These are phyloP conservation scores for Choloepus didactylus DNA, from an alignment of 2,797 vertebrate species.

Conservation along the genomic window DNA sequence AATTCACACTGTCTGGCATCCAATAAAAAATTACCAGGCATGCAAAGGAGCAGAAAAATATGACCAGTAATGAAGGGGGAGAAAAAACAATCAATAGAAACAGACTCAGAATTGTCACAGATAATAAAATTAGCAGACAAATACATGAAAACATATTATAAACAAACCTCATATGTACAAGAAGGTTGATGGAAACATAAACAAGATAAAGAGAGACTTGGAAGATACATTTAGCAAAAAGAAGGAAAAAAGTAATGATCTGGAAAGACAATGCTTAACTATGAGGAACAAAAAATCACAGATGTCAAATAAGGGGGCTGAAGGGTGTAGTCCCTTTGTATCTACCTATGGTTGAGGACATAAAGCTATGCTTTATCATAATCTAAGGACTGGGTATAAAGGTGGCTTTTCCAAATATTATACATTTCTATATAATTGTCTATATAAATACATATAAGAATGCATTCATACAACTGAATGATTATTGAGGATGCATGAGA, in stretches of 20 bases:
- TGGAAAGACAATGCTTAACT: constrained; percentile 1
- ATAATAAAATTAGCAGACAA: constrained; percentile 33
- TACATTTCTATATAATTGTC: constrained; percentile 70
- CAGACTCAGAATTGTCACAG: constrained; percentile 16
- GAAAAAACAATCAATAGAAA: constrained; percentile 7
- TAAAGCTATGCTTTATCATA: neutral
- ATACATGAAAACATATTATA: neutral
- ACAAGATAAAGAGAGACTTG: neutral
- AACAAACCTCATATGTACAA: neutral
- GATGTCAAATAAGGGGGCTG: neutral
- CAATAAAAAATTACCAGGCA: neutral
- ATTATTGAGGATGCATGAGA: neutral
- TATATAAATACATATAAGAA: constrained; percentile 69
- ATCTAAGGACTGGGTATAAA: neutral
- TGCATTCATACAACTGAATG: neutral
- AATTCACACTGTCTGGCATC: constrained; percentile 45
- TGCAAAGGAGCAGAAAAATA: neutral
- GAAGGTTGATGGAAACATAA: neutral
- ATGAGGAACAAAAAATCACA: constrained; percentile 30
- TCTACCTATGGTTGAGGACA: neutral
- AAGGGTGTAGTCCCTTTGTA: neutral
- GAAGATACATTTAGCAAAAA: neutral
- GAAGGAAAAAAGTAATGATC: neutral
- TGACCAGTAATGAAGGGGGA: neutral
- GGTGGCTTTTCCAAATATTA: constrained; percentile 59